Percentiles rank a stretch among this genome's conserved stretches.
These are phyloP conservation scores for Teleogryllus oceanicus DNA, from an alignment of 2,888 invertebrate genomes.

Conservation along the genomic window DNA sequence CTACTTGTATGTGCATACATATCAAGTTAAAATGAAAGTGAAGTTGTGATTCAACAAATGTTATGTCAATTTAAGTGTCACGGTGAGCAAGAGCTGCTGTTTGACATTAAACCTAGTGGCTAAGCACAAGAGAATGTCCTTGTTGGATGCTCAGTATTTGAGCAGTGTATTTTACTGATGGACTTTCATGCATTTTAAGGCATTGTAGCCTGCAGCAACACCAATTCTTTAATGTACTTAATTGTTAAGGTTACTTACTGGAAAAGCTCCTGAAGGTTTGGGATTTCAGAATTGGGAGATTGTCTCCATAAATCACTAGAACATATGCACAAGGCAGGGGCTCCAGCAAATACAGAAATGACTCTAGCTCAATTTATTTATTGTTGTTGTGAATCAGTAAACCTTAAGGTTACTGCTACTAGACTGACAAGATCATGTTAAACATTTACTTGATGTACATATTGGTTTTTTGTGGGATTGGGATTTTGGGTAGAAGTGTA, in stretches of 20 bases:
- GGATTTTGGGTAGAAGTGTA: not conserved
- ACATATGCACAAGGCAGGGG: not conserved
- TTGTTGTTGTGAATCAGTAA: not conserved
- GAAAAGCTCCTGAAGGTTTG: not conserved
- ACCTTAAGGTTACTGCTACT: not conserved
- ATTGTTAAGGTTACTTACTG: not conserved
- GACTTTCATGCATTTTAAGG: not conserved
- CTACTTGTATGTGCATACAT: not conserved
- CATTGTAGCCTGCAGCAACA: not conserved
- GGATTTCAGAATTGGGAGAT: not conserved
- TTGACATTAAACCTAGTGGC: not conserved
- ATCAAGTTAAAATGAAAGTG: not conserved
- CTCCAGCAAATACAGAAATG: not conserved
- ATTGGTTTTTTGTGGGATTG: not conserved
- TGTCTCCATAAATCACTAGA: not conserved
- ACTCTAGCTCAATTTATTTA: conserved; percentile 10
- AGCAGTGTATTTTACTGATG: not conserved
- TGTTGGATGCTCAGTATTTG: not conserved
- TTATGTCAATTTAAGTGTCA: not conserved
- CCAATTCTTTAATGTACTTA: conserved; percentile 11
- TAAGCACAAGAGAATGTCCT: not conserved
- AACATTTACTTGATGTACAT: not conserved
- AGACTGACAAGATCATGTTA: not conserved
- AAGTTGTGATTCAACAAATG: not conserved
- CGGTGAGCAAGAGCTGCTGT: not conserved